Conservation (phyloP, 2,888 invertebrate species). For the Aproaerema taeniolella region DNA sequence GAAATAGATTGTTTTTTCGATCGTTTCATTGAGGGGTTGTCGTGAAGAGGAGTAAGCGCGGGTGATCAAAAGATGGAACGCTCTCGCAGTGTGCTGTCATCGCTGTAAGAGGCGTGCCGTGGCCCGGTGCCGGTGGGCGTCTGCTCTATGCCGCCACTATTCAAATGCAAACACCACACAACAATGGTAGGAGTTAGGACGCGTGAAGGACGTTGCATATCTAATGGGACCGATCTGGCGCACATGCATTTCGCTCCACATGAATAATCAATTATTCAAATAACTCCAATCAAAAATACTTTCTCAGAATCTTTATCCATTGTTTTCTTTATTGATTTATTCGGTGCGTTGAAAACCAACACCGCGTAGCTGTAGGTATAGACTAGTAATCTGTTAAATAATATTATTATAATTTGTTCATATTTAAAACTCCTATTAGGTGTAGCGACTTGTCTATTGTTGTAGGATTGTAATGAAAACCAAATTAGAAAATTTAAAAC, state of each 20-base stretch:
- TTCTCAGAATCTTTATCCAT: slow-evolving; percentile 48
- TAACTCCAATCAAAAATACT: slow-evolving; percentile 59
- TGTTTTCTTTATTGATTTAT: slow-evolving; percentile 34
- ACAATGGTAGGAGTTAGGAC: slow-evolving; percentile 75
- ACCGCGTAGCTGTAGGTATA: slow-evolving; percentile 46
- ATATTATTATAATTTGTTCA: slow-evolving; percentile 75
- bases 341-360: slow-evolving; percentile 44
- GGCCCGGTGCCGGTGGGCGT: slow-evolving; percentile 52
- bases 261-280: slow-evolving; percentile 77
- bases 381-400: slow-evolving; percentile 73
- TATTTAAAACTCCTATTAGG: slow-evolving; percentile 75
- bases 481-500: slow-evolving; percentile 77
- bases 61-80: too few species aligned
- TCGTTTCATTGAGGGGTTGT: slow-evolving; percentile 16
- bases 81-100: slow-evolving; percentile 31
- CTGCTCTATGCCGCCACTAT: slow-evolving; percentile 55
- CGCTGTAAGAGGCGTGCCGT: slow-evolving; percentile 47
- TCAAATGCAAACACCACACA: slow-evolving; percentile 69
- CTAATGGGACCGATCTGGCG: slow-evolving; percentile 65
- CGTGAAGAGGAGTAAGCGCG: background rate
- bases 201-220: slow-evolving; percentile 75
- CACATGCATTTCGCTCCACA: slow-evolving; percentile 67
- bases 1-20: slow-evolving; percentile 36
- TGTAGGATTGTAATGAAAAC: slow-evolving; percentile 74
- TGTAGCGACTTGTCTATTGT: slow-evolving; percentile 70